These are phyloP conservation scores for Acropternis orthonyx DNA, from an alignment of 2,797 vertebrate genomes.

Conservation along the genomic window DNA sequence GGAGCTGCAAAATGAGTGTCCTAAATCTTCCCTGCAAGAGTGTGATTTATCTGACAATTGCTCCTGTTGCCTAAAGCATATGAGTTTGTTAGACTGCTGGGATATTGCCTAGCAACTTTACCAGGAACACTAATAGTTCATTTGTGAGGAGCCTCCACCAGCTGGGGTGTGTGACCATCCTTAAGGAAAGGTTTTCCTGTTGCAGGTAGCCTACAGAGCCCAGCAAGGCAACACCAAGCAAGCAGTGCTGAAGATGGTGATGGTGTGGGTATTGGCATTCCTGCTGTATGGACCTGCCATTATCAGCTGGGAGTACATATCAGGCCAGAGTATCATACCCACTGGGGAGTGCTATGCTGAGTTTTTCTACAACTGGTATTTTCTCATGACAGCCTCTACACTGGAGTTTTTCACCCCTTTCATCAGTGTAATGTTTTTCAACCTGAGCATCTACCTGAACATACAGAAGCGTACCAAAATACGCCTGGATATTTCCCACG, in stretches of 20 bases:
- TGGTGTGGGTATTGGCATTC: slow-evolving; percentile 93
- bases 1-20: background rate
- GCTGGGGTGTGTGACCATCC: background rate
- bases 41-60: slow-evolving; percentile 1
- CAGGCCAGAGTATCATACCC: slow-evolving; percentile 85
- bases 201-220: slow-evolving; percentile 91
- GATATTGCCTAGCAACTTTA: slow-evolving; percentile 49
- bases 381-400: slow-evolving; percentile 91
- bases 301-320: slow-evolving; percentile 90
- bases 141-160: background rate
- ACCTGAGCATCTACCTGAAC: slow-evolving; percentile 96
- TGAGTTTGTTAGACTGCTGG: background rate
- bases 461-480: slow-evolving; percentile 88
- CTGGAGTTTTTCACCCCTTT: slow-evolving; percentile 97
- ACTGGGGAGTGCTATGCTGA: slow-evolving; percentile 90
- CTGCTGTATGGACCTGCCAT: slow-evolving; percentile 95
- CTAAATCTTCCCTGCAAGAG: background rate
- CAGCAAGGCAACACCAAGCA: slow-evolving; percentile 88
- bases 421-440: slow-evolving; percentile 94
- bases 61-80: background rate
- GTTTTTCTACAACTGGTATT: slow-evolving; percentile 98
- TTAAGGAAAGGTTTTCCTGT: background rate
- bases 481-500: slow-evolving; percentile 73
- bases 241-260: slow-evolving; percentile 90
- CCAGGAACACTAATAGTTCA: background rate